Conservation (phyloP, 1,140 invertebrate species). For the Pseudomyrmex dendroicus region DNA sequence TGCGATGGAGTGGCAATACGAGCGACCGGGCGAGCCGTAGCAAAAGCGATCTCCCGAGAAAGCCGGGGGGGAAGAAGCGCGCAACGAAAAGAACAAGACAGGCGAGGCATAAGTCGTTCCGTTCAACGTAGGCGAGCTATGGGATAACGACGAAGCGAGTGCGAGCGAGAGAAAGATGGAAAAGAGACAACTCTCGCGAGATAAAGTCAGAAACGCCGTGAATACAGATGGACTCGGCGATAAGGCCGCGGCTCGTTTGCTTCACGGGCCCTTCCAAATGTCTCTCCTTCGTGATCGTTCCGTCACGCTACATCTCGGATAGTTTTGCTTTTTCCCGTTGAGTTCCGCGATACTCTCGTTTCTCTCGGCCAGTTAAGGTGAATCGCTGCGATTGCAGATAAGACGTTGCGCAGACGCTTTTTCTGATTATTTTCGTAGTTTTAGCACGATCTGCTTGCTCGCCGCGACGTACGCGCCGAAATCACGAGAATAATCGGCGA, state of each 20-base stretch:
- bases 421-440: background rate
- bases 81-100: conserved; percentile 43
- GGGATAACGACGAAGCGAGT: background rate
- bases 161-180: background rate
- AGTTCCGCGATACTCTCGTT: conserved; percentile 7
- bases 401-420: background rate
- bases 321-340: conserved; percentile 55
- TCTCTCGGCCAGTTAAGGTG: conserved; percentile 24
- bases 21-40: conserved; percentile 52
- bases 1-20: conserved; percentile 76
- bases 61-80: conserved; percentile 47
- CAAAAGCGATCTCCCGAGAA: conserved; percentile 64
- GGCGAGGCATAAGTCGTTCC: conserved; percentile 21
- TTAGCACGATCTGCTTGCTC: no score
- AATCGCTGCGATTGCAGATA: background rate
- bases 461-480: background rate
- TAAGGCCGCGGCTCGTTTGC: conserved; percentile 72
- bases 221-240: conserved; percentile 80
- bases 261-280: conserved; percentile 62
- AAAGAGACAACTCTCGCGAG: conserved; percentile 49
- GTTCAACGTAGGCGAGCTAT: conserved; percentile 6
- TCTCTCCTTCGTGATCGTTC: conserved; percentile 45
- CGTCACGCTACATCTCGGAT: conserved; percentile 10
- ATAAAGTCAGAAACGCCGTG: conserved; percentile 76
- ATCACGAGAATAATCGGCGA: background rate